These are phyloP conservation scores for Coelinius sp. DNA, from an alignment of 2,888 invertebrate species.

Conservation along the genomic window DNA sequence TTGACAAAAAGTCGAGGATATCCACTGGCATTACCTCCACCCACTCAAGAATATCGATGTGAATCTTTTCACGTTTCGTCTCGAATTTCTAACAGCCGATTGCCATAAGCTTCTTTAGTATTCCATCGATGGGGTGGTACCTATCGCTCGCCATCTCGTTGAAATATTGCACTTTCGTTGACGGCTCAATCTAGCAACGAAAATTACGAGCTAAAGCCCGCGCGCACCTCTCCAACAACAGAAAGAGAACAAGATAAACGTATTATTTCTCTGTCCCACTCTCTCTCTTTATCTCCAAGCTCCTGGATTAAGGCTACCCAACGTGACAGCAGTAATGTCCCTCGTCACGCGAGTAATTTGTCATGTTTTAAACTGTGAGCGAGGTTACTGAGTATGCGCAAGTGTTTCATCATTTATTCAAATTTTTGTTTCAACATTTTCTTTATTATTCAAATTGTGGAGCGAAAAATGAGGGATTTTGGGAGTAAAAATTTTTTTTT, in stretches of 20 bases:
- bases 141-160: constrained; percentile 63
- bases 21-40: not conserved
- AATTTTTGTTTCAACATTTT: no score
- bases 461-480: no score
- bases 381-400: no score
- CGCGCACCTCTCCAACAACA: constrained; percentile 24
- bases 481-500: not conserved
- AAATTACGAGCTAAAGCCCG: constrained; percentile 53
- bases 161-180: constrained; percentile 64
- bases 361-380: no score
- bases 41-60: not conserved
- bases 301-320: no score
- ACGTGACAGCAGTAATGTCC: no score
- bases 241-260: not conserved
- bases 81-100: constrained; percentile 26
- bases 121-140: constrained; percentile 58
- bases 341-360: no score
- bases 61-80: constrained; percentile 15
- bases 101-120: constrained; percentile 59
- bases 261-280: no score
- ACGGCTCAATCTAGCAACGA: constrained; percentile 62
- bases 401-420: no score
- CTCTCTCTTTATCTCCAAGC: no score
- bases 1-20: constrained; percentile 56
- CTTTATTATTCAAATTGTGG: no score